Evolutionary conservation across 1,140 invertebrate species (phyloP).

Genomic region (Drosophila subpulchrella): DNA sequence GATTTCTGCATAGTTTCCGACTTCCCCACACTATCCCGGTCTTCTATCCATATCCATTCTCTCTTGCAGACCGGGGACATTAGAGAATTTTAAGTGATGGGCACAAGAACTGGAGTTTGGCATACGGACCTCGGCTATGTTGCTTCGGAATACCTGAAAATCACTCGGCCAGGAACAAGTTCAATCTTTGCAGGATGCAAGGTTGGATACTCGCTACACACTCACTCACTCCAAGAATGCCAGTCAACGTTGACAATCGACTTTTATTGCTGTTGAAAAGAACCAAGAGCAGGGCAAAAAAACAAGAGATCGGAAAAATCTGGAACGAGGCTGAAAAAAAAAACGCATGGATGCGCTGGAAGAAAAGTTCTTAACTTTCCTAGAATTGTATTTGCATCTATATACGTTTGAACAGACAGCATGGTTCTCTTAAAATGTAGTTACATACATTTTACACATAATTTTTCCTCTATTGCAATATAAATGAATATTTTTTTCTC

Average conservation of each 20-base stretch:
- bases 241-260: slow-evolving; percentile 71
- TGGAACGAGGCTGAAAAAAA: slow-evolving; percentile 6
- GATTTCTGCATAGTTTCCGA: slow-evolving; percentile 63
- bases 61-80: slow-evolving; percentile 14
- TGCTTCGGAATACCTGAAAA: slow-evolving; percentile 48
- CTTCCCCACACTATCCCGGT: background rate
- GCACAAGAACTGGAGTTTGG: slow-evolving; percentile 15
- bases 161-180: slow-evolving; percentile 28
- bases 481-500: slow-evolving; percentile 1
- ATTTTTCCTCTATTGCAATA: background rate
- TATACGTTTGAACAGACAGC: no score
- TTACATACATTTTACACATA: no score
- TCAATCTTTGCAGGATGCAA: slow-evolving; percentile 25
- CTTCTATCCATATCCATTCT: background rate
- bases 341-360: background rate
- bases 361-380: background rate
- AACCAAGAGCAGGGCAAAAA: slow-evolving; percentile 11
- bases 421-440: no score
- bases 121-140: slow-evolving; percentile 11
- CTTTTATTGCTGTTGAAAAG: slow-evolving; percentile 76
- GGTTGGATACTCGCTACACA: slow-evolving; percentile 31
- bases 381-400: no score
- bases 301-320: slow-evolving; percentile 1
- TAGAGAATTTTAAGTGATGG: slow-evolving; percentile 71
- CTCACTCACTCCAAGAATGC: slow-evolving; percentile 40